A percentile compares a stretch with the other conserved stretches of the same genome.
Conservation (phyloP, 64 coral and sea anemone species). For the Montipora foliosa region DNA sequence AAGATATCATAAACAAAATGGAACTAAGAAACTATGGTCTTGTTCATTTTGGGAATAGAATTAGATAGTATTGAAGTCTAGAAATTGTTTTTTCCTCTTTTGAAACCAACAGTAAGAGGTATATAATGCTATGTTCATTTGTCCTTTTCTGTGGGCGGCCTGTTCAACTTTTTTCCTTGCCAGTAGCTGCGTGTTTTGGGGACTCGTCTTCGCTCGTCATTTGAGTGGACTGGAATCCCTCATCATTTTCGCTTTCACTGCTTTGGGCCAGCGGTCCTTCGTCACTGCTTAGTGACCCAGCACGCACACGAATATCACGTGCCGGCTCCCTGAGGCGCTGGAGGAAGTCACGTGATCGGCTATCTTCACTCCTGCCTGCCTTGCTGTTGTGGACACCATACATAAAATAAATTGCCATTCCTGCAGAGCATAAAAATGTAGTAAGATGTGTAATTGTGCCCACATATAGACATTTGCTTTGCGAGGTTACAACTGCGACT, state of each 20-base stretch:
- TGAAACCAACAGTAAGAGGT: neutral
- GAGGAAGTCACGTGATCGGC: conserved; percentile 17
- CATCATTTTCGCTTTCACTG: conserved; percentile 56
- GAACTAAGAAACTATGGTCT: no score
- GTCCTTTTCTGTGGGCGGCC: neutral
- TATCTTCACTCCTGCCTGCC: neutral
- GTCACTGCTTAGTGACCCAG: conserved; percentile 49
- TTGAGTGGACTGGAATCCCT: conserved; percentile 41
- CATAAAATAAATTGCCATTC: conserved; percentile 70
- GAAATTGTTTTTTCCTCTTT: no score
- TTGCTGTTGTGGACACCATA: conserved; percentile 66
- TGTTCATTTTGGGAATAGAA: no score
- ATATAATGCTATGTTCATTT: neutral
- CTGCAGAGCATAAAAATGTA: neutral
- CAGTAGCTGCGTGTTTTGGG: neutral
- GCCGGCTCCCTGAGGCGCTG: neutral
- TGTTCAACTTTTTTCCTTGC: neutral
- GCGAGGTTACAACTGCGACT: no score
- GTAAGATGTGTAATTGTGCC: neutral
- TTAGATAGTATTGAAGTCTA: no score
- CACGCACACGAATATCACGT: neutral
- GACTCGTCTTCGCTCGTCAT: conserved; percentile 52
- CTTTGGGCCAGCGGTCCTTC: conserved; percentile 31
- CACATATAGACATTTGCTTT: neutral
- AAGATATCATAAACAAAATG: no score